These are phyloP conservation scores for Caenorhabditis sp. DNA, from an alignment of 2,888 invertebrate species.

Conservation along the genomic window DNA sequence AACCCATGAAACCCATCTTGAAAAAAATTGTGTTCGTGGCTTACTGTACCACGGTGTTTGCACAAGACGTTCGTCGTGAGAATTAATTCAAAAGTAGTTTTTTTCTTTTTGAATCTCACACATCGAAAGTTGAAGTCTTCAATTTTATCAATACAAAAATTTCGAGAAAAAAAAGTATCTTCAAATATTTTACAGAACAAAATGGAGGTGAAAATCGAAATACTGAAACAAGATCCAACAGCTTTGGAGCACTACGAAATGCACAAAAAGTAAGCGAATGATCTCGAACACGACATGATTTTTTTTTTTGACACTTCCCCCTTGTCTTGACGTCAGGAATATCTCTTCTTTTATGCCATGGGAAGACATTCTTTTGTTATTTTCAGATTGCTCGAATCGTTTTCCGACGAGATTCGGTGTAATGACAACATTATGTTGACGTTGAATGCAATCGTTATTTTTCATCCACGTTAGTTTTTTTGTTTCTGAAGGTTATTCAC, in stretches of 20 bases:
- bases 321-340: too few species aligned
- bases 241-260: conserved; percentile 84
- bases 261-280: conserved; percentile 79
- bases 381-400: conserved; percentile 50
- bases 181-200: conserved; percentile 16
- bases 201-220: conserved; percentile 80
- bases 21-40: too few species aligned
- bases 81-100: too few species aligned
- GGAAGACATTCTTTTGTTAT: background rate
- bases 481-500: background rate
- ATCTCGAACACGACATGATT: too few species aligned
- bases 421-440: conserved; percentile 90
- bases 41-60: too few species aligned
- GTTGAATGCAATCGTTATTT: conserved; percentile 87
- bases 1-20: too few species aligned
- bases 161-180: too few species aligned
- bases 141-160: too few species aligned
- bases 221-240: conserved; percentile 82
- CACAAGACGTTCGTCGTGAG: too few species aligned
- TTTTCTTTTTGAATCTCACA: too few species aligned
- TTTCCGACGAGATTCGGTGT: conserved; percentile 77
- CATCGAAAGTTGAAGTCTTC: too few species aligned
- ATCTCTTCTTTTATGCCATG: background rate
- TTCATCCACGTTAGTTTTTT: conserved; percentile 77
- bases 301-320: too few species aligned